Evolutionary conservation across 2,797 vertebrate genomes (phyloP).

Genomic region (Neosalanx taihuensis): DNA sequence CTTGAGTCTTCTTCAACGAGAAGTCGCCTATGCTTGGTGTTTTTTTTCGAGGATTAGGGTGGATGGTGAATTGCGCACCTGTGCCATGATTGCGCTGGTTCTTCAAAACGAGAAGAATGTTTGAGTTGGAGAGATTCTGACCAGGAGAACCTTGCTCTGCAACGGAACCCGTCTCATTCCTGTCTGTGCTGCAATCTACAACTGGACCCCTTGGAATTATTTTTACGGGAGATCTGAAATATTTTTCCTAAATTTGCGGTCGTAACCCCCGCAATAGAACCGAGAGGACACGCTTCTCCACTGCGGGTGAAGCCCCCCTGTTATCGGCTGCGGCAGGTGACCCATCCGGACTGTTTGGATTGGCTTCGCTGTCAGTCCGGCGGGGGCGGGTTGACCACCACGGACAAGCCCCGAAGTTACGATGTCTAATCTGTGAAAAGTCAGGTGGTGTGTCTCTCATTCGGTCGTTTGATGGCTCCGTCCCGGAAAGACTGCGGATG

Average conservation of each 20-base stretch:
- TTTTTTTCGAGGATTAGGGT: conserved; percentile 31
- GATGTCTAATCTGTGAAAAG: conserved; percentile 70
- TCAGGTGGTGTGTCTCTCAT: conserved; percentile 62
- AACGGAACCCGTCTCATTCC: conserved; percentile 16
- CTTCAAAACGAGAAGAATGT: conserved; percentile 42
- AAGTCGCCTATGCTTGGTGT: conserved; percentile 27
- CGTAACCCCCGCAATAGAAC: not conserved
- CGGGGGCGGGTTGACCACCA: conserved; percentile 57
- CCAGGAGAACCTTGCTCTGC: conserved; percentile 45
- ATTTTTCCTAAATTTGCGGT: conserved; percentile 40
- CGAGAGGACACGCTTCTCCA: conserved; percentile 34
- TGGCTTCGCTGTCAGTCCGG: conserved; percentile 32
- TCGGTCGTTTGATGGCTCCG: conserved; percentile 76
- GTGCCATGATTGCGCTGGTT: conserved; percentile 31
- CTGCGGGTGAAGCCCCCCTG: conserved; percentile 46
- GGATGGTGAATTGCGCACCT: conserved; percentile 47
- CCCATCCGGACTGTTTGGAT: conserved; percentile 28
- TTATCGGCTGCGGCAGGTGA: conserved; percentile 51
- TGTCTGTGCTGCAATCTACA: conserved; percentile 12
- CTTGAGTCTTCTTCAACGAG: conserved; percentile 21
- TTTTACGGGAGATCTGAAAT: conserved; percentile 34
- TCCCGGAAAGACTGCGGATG: conserved; percentile 74
- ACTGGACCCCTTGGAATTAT: conserved; percentile 65
- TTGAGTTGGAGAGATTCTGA: conserved; percentile 48
- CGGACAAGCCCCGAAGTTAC: conserved; percentile 55